Evolutionary conservation across 2,888 invertebrate species (phyloP).

Genomic region (Disparrhopalites patrizii): DNA sequence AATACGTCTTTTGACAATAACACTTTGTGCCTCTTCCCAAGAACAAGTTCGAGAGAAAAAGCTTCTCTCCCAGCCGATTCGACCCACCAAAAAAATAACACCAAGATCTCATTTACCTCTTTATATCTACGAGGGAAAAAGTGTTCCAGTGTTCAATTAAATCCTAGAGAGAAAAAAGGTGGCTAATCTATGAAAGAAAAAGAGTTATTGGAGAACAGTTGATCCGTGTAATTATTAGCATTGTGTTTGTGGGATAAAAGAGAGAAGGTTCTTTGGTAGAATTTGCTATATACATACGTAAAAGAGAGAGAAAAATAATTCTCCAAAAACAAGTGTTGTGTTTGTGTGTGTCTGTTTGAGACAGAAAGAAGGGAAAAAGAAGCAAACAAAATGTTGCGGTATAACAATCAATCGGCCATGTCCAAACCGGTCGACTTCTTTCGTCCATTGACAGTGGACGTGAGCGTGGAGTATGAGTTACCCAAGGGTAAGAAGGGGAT

Average conservation of each 20-base stretch:
- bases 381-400: conserved; percentile 35
- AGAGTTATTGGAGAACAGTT: too few species aligned
- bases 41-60: too few species aligned
- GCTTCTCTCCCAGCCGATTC: too few species aligned
- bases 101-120: not conserved
- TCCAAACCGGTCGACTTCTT: conserved; percentile 62
- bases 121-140: not conserved
- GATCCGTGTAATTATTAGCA: not conserved
- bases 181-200: too few species aligned
- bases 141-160: too few species aligned
- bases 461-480: conserved; percentile 86
- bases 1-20: too few species aligned
- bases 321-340: not conserved
- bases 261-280: not conserved
- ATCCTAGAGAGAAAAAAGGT: too few species aligned
- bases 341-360: not conserved
- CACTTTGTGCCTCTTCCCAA: too few species aligned
- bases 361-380: not conserved
- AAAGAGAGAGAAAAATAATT: not conserved
- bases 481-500: conserved; percentile 69
- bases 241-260: not conserved
- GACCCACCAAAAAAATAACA: not conserved
- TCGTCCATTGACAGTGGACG: conserved; percentile 82
- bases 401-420: conserved; percentile 34
- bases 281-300: not conserved